These are phyloP conservation scores for Synodontis membranacea DNA, from an alignment of 2,113 vertebrate genomes.

Conservation along the genomic window DNA sequence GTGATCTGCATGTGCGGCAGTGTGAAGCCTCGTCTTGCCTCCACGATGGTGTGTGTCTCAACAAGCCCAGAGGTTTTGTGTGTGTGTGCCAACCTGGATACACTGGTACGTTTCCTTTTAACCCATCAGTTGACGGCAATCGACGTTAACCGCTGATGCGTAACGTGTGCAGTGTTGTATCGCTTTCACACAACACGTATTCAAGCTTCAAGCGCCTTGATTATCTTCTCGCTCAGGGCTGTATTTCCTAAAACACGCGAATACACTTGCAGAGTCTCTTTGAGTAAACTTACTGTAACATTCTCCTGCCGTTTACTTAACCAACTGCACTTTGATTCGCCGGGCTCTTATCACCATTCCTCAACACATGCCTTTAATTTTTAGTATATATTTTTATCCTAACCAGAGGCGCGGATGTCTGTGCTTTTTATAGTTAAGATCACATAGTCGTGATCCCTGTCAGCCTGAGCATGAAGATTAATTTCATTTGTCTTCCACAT, in stretches of 20 bases:
- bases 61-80: slow-evolving; percentile 71
- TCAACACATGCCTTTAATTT: slow-evolving; percentile 36
- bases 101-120: slow-evolving; percentile 3
- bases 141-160: background rate
- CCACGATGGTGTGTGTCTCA: slow-evolving; percentile 77
- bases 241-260: background rate
- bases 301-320: slow-evolving; percentile 4
- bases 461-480: slow-evolving; percentile 71
- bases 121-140: background rate
- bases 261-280: background rate
- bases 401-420: slow-evolving; percentile 56
- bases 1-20: slow-evolving; percentile 80
- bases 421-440: slow-evolving; percentile 53
- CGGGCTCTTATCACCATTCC: background rate
- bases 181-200: slow-evolving; percentile 21
- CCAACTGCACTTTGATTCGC: background rate
- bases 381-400: slow-evolving; percentile 54
- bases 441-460: slow-evolving; percentile 68
- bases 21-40: slow-evolving; percentile 80
- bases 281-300: slow-evolving; percentile 21
- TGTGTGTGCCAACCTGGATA: slow-evolving; percentile 65
- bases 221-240: slow-evolving; percentile 18
- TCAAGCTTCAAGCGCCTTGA: slow-evolving; percentile 37
- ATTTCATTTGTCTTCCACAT: slow-evolving; percentile 77
- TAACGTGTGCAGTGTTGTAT: slow-evolving; percentile 46